Evolutionary conservation across 2,888 invertebrate species (phyloP).

Genomic region (Dicyrtomina minuta): DNA sequence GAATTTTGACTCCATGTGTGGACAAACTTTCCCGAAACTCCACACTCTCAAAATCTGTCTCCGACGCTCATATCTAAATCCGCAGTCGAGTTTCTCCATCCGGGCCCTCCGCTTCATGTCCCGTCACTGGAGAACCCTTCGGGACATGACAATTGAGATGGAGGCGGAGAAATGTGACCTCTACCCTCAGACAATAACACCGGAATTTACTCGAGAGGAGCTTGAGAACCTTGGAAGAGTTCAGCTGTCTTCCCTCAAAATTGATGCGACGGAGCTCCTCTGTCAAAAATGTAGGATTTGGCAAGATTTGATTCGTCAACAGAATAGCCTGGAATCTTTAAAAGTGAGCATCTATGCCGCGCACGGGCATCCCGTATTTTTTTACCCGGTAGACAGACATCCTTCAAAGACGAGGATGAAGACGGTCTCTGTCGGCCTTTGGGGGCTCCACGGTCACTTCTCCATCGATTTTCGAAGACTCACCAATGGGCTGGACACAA

Average conservation of each 20-base stretch:
- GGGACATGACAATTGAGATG: slow-evolving; percentile 37
- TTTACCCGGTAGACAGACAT: slow-evolving; percentile 12
- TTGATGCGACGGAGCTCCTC: slow-evolving; percentile 31
- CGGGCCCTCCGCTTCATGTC: slow-evolving; percentile 42
- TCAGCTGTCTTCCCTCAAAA: slow-evolving; percentile 26
- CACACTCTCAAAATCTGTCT: slow-evolving; percentile 25
- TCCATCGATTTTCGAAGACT: slow-evolving; percentile 22
- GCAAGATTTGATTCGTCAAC: slow-evolving; percentile 29
- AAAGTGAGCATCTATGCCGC: slow-evolving; percentile 26
- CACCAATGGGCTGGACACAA: slow-evolving; percentile 9
- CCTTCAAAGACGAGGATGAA: slow-evolving; percentile 18
- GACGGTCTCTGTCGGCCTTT: slow-evolving; percentile 27
- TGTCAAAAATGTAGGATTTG: slow-evolving; percentile 30
- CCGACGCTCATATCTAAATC: slow-evolving; percentile 31
- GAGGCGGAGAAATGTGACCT: slow-evolving; percentile 32
- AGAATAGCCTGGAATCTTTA: slow-evolving; percentile 18
- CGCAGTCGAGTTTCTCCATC: slow-evolving; percentile 32
- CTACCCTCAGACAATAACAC: slow-evolving; percentile 21
- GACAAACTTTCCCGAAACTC: slow-evolving; percentile 19
- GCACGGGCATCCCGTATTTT: slow-evolving; percentile 27
- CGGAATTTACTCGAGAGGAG: slow-evolving; percentile 28
- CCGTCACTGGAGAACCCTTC: slow-evolving; percentile 41
- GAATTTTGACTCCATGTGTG: slow-evolving; percentile 30
- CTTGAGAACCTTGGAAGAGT: slow-evolving; percentile 17
- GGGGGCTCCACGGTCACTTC: slow-evolving; percentile 30